Conservation (phyloP, 1,140 invertebrate genomes). For the Scaptomyza pallida region DNA sequence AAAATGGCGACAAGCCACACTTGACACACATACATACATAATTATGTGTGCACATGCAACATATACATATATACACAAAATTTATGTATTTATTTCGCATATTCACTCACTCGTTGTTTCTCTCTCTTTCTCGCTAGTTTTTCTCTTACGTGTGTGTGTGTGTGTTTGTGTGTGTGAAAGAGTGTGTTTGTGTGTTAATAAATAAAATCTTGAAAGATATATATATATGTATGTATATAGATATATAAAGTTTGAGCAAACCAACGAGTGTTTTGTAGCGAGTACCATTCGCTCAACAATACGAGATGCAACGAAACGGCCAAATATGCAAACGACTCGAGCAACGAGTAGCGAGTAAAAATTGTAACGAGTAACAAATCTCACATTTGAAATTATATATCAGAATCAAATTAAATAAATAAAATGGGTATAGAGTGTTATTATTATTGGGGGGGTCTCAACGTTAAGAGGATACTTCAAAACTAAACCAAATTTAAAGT, state of each 20-base stretch:
- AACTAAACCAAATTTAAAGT: slow-evolving; percentile 5
- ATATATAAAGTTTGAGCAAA: slow-evolving; percentile 3
- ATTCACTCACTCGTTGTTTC: slow-evolving; percentile 7
- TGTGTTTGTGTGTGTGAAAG: neutral
- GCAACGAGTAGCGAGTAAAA: neutral
- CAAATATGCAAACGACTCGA: neutral
- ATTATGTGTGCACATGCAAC: no score
- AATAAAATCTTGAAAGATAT: no score
- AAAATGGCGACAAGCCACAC: slow-evolving; percentile 5
- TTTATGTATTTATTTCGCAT: no score
- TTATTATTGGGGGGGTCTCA: neutral
- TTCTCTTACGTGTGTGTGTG: slow-evolving; percentile 7
- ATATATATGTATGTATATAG: no score
- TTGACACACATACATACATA: slow-evolving; percentile 4
- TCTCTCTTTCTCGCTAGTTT: slow-evolving; percentile 3
- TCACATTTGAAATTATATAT: neutral
- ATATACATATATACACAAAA: no score
- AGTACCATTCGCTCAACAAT: neutral
- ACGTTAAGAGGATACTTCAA: neutral
- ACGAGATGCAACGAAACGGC: neutral
- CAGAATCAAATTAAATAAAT: neutral
- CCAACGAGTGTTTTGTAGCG: slow-evolving; percentile 7
- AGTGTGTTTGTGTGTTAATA: no score
- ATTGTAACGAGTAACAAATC: neutral
- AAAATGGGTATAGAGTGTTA: no score